phyloP scores from a whole-genome alignment of 2,113 vertebrate species.

The Pituophis catenifer region DNA sequence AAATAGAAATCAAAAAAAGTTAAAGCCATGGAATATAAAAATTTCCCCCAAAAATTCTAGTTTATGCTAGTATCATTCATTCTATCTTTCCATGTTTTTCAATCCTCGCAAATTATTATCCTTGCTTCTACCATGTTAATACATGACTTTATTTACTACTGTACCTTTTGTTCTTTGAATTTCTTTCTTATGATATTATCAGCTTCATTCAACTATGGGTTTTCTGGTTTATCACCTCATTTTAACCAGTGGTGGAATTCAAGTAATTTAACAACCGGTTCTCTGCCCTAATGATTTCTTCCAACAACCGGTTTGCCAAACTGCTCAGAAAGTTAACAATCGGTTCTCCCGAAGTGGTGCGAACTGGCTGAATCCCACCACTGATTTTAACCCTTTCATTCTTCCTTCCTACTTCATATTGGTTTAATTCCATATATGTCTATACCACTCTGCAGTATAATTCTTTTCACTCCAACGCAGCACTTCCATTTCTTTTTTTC shows the following conservation, averaged over 20 bases:
- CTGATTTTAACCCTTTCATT: background rate
- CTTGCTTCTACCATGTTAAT: background rate
- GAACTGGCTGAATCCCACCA: no score
- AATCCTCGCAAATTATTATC: background rate
- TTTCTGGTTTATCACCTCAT: background rate
- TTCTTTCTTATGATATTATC: background rate
- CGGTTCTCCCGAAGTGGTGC: no score
- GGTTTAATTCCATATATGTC: background rate
- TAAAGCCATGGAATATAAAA: background rate
- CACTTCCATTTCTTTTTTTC: background rate
- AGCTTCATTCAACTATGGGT: background rate
- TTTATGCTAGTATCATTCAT: background rate
- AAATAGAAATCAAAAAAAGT: background rate
- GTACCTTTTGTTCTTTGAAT: background rate
- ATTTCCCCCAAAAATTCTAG: background rate
- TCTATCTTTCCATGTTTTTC: background rate
- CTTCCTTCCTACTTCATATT: background rate
- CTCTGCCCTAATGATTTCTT: no score
- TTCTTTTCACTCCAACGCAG: background rate
- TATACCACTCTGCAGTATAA: background rate
- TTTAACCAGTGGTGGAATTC: background rate
- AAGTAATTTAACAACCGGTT: no score
- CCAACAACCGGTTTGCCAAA: no score
- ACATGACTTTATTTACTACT: background rate
- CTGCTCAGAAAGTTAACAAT: no score